These are phyloP conservation scores for Acanthosoma haemorrhoidale DNA, from an alignment of 2,888 invertebrate genomes.

Conservation along the genomic window DNA sequence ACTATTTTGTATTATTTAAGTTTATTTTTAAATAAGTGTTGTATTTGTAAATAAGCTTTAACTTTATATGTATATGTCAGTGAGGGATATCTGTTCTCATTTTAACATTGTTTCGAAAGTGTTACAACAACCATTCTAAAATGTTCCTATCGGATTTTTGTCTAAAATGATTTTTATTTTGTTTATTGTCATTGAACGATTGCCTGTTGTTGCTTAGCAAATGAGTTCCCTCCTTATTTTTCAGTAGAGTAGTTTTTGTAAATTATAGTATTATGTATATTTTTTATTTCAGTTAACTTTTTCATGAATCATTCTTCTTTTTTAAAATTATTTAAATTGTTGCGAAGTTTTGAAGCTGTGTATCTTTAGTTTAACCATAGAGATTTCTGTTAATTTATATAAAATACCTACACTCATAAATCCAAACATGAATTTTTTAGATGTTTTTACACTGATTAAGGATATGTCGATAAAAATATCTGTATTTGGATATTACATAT, in stretches of 20 bases:
- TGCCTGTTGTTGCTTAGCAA: not conserved
- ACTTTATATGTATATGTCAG: not conserved
- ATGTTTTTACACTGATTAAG: too few species aligned
- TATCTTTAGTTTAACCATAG: too few species aligned
- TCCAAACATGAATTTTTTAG: not conserved
- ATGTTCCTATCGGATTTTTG: conserved; percentile 6
- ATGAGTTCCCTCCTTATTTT: not conserved
- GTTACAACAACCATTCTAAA: not conserved
- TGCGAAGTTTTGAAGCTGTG: too few species aligned
- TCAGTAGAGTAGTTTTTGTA: conserved; percentile 1
- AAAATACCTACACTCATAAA: not conserved
- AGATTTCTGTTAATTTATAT: not conserved
- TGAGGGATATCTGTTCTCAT: not conserved
- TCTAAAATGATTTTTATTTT: not conserved
- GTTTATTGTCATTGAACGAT: too few species aligned
- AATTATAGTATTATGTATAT: conserved; percentile 2
- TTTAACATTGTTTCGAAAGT: not conserved
- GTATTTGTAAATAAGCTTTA: not conserved
- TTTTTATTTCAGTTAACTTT: not conserved
- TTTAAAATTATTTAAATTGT: too few species aligned
- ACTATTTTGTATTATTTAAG: not conserved
- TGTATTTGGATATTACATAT: too few species aligned
- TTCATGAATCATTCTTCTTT: not conserved
- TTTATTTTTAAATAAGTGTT: not conserved
- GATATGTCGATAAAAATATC: too few species aligned